Percentiles rank a stretch among this genome's conserved stretches.
Conservation (phyloP, 2,797 vertebrate species). For the Melanotaenia boesemani region DNA sequence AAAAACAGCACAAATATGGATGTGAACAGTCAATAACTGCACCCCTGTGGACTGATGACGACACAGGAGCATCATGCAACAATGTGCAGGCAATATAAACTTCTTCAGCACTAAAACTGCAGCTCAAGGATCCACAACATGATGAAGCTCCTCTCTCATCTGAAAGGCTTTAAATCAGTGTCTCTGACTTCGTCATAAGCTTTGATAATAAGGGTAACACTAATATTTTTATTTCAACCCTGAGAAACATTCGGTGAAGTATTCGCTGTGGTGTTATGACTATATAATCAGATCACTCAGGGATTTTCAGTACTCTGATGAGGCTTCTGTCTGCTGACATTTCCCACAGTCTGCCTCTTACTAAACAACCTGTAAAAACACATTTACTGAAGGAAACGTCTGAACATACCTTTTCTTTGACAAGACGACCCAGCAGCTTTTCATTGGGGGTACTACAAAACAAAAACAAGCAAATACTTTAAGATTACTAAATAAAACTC, state of each 20-base stretch:
- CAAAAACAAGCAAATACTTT: not conserved
- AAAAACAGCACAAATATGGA: not conserved
- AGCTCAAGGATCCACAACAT: not conserved
- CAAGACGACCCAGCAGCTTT: conserved; percentile 95
- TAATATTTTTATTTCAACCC: not conserved
- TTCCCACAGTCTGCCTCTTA: not conserved
- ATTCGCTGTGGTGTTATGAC: not conserved
- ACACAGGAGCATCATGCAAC: not conserved
- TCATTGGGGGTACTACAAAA: conserved; percentile 94
- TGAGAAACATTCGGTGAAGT: not conserved
- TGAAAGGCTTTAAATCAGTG: not conserved
- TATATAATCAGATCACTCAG: not conserved
- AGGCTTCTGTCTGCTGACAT: not conserved
- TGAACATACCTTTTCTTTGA: conserved; percentile 94
- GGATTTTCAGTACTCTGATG: not conserved
- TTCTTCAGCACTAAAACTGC: not conserved
- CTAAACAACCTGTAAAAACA: not conserved
- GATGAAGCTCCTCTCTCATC: not conserved
- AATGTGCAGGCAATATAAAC: not conserved
- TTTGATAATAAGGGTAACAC: not conserved
- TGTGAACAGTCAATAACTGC: not conserved
- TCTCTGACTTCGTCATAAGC: not conserved
- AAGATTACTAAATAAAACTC: not conserved
- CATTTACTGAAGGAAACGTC: not conserved
- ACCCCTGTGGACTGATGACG: not conserved